These are phyloP conservation scores for Lycia hirtaria DNA, from an alignment of 2,888 invertebrate genomes.

Conservation along the genomic window DNA sequence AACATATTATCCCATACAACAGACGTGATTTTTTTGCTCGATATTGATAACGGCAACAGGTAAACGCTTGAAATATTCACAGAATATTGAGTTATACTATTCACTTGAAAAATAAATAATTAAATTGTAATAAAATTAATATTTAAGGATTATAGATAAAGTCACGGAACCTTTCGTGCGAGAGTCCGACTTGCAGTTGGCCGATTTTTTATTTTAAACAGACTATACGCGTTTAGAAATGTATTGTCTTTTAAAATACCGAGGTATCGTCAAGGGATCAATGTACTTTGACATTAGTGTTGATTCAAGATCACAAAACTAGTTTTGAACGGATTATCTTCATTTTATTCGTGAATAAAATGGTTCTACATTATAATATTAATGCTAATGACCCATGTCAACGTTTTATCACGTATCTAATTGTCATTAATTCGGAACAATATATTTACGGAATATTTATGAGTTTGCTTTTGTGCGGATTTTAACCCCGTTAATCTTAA, in stretches of 20 bases:
- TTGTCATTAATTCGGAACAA: not conserved
- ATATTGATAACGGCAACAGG: no score
- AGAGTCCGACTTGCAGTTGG: no score
- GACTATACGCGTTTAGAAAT: conserved; percentile 45
- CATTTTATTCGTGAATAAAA: conserved; percentile 10
- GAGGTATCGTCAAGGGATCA: conserved; percentile 45
- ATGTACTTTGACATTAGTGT: conserved; percentile 57
- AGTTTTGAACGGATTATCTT: conserved; percentile 23
- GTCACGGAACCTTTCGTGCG: no score
- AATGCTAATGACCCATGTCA: conserved; percentile 9
- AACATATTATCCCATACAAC: no score
- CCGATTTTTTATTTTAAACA: no score
- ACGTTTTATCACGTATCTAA: conserved; percentile 10
- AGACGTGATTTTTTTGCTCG: no score
- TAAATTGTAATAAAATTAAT: no score
- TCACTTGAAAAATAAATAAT: no score
- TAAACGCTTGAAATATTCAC: no score
- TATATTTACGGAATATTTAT: not conserved
- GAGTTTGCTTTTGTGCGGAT: not conserved
- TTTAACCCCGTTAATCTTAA: not conserved
- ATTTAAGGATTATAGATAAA: no score
- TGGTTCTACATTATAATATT: conserved; percentile 7
- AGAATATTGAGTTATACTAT: no score
- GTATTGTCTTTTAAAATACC: conserved; percentile 42
- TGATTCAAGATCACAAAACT: conserved; percentile 49